Evolutionary conservation across 2,888 invertebrate genomes (phyloP).

Genomic region (Tetragonula carbonaria): DNA sequence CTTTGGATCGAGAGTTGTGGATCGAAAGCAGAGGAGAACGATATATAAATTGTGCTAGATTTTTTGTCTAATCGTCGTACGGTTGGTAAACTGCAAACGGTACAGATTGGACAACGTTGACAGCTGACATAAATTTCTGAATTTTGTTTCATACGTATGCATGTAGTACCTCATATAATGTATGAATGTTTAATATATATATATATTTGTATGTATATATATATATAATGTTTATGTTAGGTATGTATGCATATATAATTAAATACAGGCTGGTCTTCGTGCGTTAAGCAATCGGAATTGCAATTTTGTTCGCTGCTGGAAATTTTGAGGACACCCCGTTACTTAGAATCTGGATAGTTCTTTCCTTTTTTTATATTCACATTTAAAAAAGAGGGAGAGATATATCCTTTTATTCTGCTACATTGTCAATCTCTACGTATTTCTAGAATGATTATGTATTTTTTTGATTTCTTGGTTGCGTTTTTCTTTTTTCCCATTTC

Average conservation of each 20-base stretch:
- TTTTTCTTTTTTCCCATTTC: constrained; percentile 14
- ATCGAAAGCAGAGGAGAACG: neutral
- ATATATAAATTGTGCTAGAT: neutral
- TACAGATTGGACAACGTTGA: constrained; percentile 18
- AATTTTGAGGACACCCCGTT: constrained; percentile 74
- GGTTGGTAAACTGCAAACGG: neutral
- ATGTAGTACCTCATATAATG: constrained; percentile 37
- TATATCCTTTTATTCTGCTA: neutral
- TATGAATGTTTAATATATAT: constrained; percentile 44
- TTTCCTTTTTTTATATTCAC: neutral
- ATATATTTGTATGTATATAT: constrained; percentile 27
- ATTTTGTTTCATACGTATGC: constrained; percentile 36
- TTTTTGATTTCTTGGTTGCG: constrained; percentile 81
- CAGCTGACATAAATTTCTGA: constrained; percentile 15
- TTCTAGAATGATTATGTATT: constrained; percentile 79
- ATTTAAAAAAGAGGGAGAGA: constrained; percentile 33
- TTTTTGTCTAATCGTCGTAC: neutral
- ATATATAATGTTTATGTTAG: constrained; percentile 53
- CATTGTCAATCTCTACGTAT: constrained; percentile 25
- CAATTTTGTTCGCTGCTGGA: constrained; percentile 48
- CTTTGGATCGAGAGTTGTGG: too few relatives aligned
- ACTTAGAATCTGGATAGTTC: constrained; percentile 72
- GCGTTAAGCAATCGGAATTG: constrained; percentile 63
- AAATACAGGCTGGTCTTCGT: constrained; percentile 73
- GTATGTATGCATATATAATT: constrained; percentile 56